Evolutionary conservation across 2,888 invertebrate species (phyloP).

Genomic region (Oscheius onirici): DNA sequence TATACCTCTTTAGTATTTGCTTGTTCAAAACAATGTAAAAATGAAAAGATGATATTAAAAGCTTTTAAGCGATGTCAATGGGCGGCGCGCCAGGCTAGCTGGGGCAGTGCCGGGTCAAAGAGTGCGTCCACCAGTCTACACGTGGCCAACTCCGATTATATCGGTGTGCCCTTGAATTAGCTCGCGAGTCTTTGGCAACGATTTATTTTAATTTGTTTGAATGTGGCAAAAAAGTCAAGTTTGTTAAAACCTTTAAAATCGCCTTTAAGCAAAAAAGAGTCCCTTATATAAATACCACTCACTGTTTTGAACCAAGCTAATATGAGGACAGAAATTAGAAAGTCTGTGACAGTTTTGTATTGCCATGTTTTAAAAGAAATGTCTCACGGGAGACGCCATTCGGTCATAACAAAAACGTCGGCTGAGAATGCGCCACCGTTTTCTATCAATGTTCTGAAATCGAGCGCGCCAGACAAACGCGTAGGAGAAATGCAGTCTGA

Average conservation of each 20-base stretch:
- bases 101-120: conserved; percentile 27
- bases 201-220: background rate
- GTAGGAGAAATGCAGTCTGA: conserved; percentile 5
- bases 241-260: too few relatives aligned
- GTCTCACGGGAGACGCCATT: too few relatives aligned
- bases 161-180: conserved; percentile 24
- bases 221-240: too few relatives aligned
- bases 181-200: background rate
- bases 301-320: too few relatives aligned
- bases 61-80: background rate
- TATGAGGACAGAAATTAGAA: too few relatives aligned
- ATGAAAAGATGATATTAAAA: background rate
- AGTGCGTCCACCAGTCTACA: conserved; percentile 17
- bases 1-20: too few relatives aligned
- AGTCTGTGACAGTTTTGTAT: too few relatives aligned
- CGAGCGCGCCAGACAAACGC: background rate
- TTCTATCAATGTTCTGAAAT: background rate
- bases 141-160: conserved; percentile 28
- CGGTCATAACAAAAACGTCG: too few relatives aligned
- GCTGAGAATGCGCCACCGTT: background rate
- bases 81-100: background rate
- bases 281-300: too few relatives aligned
- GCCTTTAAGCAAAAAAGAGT: too few relatives aligned
- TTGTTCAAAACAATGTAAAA: background rate
- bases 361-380: too few relatives aligned